phyloP scores from a whole-genome alignment of 2,888 invertebrate genomes.

The Caenorhabditis sulstoni region DNA sequence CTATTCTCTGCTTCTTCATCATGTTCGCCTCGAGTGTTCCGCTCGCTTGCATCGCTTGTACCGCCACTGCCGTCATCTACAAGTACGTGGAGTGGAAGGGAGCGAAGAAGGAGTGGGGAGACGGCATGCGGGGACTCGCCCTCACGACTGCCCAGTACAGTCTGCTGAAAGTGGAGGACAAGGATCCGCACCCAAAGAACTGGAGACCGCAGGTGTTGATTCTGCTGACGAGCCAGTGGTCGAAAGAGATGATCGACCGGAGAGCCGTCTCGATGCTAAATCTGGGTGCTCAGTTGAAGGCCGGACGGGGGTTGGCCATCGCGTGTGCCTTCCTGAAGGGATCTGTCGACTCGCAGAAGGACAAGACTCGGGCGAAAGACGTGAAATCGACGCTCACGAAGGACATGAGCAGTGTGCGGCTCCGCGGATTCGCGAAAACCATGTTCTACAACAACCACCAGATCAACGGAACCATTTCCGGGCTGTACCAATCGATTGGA shows the following conservation, averaged over 20 bases:
- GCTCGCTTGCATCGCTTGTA: slow-evolving; percentile 93
- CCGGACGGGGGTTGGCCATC: slow-evolving; percentile 89
- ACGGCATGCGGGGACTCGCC: slow-evolving; percentile 97
- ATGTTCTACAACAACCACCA: slow-evolving; percentile 87
- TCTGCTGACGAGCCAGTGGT: slow-evolving; percentile 89
- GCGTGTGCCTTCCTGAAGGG: slow-evolving; percentile 88
- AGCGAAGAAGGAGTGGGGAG: slow-evolving; percentile 99
- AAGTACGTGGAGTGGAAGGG: slow-evolving; percentile 97
- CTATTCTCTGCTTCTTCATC: slow-evolving; percentile 92
- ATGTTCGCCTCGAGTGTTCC: slow-evolving; percentile 99
- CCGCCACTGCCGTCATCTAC: slow-evolving; percentile 93
- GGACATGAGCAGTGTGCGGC: slow-evolving; percentile 91
- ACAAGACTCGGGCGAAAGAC: slow-evolving; percentile 85
- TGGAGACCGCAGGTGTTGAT: slow-evolving; percentile 98
- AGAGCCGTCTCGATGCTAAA: slow-evolving; percentile 88
- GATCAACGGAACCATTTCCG: slow-evolving; percentile 78
- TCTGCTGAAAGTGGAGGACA: slow-evolving; percentile 93
- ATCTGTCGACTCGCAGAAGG: slow-evolving; percentile 83
- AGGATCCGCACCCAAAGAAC: slow-evolving; percentile 97
- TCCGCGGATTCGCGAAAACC: slow-evolving; percentile 97
- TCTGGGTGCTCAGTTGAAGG: slow-evolving; percentile 95
- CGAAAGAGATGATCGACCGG: slow-evolving; percentile 76
- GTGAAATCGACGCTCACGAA: slow-evolving; percentile 81
- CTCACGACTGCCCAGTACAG: slow-evolving; percentile 97
- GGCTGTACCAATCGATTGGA: slow-evolving; percentile 91